Conservation (phyloP, 1,140 invertebrate species). For the Matsumurasca onukii region DNA sequence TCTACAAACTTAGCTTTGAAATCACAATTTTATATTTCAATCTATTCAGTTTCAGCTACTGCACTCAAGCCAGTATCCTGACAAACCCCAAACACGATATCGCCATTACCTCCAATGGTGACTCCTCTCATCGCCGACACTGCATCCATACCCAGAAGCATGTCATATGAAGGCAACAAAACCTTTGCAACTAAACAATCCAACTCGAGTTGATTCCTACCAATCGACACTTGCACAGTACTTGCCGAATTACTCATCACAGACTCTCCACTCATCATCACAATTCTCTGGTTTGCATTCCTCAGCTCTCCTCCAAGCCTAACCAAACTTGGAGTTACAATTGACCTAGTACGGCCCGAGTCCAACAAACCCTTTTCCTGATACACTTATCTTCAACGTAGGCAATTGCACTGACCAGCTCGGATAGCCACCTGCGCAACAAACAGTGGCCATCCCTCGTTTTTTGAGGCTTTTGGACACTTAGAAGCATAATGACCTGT, state of each 20-base stretch:
- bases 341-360: not conserved
- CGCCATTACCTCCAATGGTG: not conserved
- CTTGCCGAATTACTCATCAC: not conserved
- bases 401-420: not conserved
- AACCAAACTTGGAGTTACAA: not conserved
- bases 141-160: no score
- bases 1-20: no score
- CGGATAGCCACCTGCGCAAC: constrained; percentile 5
- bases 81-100: not conserved
- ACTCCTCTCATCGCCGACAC: no score
- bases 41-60: no score
- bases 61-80: no score
- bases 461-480: not conserved
- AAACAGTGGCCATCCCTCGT: not conserved
- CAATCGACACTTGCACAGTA: no score
- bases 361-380: not conserved
- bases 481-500: constrained; percentile 2
- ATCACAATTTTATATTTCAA: no score
- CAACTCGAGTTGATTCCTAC: no score
- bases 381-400: not conserved
- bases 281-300: no score
- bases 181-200: no score
- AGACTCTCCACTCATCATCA: not conserved
- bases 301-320: not conserved
- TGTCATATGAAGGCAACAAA: no score